Conservation (phyloP, 2,113 vertebrate genomes). For the Siniperca chuatsi region DNA sequence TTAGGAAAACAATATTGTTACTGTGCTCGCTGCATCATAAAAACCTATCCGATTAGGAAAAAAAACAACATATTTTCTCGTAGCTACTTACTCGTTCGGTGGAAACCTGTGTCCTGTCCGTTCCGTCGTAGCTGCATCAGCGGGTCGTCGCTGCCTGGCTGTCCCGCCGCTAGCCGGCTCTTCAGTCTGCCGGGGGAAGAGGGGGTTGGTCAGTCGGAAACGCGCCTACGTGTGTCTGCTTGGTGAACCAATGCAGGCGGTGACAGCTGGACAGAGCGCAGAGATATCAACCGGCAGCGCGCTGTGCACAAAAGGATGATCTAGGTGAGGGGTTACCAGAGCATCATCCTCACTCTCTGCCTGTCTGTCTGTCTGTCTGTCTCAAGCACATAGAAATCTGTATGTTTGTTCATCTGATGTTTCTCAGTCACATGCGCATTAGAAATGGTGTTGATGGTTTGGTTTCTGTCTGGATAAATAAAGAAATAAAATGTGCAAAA, state of each 20-base stretch:
- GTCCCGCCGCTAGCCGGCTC: constrained; percentile 72
- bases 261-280: constrained; percentile 76
- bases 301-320: constrained; percentile 67
- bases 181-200: constrained; percentile 48
- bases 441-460: neutral
- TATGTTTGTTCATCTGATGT: constrained; percentile 3
- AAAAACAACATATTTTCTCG: neutral
- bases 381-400: neutral
- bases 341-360: constrained; percentile 28
- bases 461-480: neutral
- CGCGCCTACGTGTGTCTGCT: constrained; percentile 75
- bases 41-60: rapidly evolving
- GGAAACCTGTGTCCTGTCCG: constrained; percentile 22
- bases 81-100: constrained; percentile 48
- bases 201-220: constrained; percentile 68
- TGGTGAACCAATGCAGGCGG: constrained; percentile 74
- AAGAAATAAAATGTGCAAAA: neutral
- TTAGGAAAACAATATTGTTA: constrained; percentile 38
- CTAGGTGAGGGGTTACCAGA: constrained; percentile 74
- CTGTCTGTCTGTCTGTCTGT: constrained; percentile 3
- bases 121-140: constrained; percentile 50
- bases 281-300: constrained; percentile 55
- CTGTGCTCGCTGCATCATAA: neutral
- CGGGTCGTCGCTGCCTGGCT: constrained; percentile 35
- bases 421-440: neutral